Evolutionary conservation across 2,113 vertebrate species (phyloP).

Genomic region (Neofelis nebulosa): DNA sequence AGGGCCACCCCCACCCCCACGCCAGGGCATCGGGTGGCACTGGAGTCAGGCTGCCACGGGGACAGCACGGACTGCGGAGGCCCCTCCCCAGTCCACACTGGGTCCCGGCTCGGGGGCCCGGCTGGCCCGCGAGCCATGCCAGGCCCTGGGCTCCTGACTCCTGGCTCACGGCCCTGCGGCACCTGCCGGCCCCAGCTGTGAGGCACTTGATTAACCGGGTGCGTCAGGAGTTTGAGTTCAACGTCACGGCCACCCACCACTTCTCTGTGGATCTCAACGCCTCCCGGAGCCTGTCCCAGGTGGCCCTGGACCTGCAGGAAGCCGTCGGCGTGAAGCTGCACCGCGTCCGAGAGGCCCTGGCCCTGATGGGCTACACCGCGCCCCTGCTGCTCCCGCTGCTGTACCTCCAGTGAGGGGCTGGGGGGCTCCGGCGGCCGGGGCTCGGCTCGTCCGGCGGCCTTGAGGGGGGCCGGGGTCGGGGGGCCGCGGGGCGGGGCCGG

Average conservation of each 20-base stretch:
- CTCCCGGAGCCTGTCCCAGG: constrained; percentile 88
- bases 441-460: too few species aligned
- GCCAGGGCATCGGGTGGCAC: too few species aligned
- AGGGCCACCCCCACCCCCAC: background rate
- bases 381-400: constrained; percentile 83
- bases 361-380: constrained; percentile 81
- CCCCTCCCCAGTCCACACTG: background rate
- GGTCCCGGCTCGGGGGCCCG: background rate
- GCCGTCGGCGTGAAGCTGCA: constrained; percentile 80
- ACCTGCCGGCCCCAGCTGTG: constrained; percentile 81
- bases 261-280: constrained; percentile 84
- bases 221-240: constrained; percentile 92
- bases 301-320: constrained; percentile 86
- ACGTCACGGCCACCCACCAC: constrained; percentile 83
- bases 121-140: background rate
- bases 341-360: constrained; percentile 56
- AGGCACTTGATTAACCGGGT: constrained; percentile 78
- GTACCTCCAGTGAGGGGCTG: constrained; percentile 87
- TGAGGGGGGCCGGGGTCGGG: background rate
- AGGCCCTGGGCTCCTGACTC: too few species aligned
- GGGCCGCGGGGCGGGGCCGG: accelerated
- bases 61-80: background rate
- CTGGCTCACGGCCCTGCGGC: accelerated
- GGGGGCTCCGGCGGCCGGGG: accelerated
- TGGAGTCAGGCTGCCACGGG: accelerated